These are phyloP conservation scores for Mungos mungo DNA, from an alignment of 2,113 vertebrate genomes.

Conservation along the genomic window DNA sequence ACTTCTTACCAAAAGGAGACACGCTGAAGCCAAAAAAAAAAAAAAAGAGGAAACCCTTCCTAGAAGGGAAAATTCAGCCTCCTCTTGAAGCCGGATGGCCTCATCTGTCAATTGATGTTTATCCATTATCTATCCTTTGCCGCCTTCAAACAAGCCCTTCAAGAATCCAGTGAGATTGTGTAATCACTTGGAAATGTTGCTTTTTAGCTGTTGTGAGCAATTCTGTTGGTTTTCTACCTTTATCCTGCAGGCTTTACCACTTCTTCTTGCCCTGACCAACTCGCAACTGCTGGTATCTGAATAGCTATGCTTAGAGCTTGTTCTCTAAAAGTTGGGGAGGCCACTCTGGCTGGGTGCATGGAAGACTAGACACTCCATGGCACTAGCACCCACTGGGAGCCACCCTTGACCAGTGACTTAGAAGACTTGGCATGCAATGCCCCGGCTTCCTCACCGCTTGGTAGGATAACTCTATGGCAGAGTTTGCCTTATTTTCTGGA, in stretches of 20 bases:
- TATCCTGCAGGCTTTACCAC: neutral
- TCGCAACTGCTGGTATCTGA: neutral
- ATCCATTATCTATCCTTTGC: neutral
- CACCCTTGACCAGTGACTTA: neutral
- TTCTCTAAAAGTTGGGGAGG: neutral
- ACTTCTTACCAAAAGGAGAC: too few relatives aligned
- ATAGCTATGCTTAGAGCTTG: neutral
- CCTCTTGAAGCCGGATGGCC: neutral
- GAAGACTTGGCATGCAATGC: fast-evolving
- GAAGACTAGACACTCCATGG: neutral
- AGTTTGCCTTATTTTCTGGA: neutral
- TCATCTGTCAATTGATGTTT: neutral
- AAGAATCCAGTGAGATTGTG: neutral
- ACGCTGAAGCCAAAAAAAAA: neutral
- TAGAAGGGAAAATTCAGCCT: neutral
- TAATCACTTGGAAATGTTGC: neutral
- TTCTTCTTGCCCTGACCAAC: neutral
- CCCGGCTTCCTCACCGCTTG: neutral
- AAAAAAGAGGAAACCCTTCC: neutral
- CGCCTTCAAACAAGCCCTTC: neutral
- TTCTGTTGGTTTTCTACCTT: too few relatives aligned
- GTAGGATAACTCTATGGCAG: neutral
- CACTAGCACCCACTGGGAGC: too few relatives aligned
- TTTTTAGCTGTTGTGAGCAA: neutral
- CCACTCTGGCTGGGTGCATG: fast-evolving